These are phyloP conservation scores for Spodoptera exigua DNA, from an alignment of 2,888 invertebrate species.

Conservation along the genomic window DNA sequence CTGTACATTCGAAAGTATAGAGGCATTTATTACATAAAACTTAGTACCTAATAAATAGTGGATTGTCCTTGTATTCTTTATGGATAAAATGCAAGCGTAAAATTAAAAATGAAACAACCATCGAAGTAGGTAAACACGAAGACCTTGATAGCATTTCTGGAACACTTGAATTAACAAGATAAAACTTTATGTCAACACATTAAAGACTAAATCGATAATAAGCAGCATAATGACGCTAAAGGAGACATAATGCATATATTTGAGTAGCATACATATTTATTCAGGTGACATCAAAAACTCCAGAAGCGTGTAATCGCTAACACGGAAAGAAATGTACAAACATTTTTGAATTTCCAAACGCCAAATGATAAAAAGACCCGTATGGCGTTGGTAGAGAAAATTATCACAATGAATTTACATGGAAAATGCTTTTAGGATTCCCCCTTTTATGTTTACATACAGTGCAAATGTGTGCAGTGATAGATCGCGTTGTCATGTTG, in stretches of 20 bases:
- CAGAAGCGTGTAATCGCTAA: conserved; percentile 16
- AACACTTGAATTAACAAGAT: conserved; percentile 37
- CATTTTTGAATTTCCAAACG: conserved; percentile 20
- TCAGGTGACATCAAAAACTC: conserved; percentile 10
- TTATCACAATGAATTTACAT: conserved; percentile 1
- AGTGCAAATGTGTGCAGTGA: conserved; percentile 17
- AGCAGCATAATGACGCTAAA: conserved; percentile 3
- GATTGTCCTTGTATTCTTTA: too few species aligned
- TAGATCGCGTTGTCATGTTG: conserved; percentile 24
- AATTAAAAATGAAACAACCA: conserved; percentile 9
- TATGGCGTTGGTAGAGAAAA: conserved; percentile 15
- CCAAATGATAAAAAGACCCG: conserved; percentile 3
- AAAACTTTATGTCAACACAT: conserved; percentile 25
- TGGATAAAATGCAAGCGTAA: too few species aligned
- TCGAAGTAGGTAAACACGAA: conserved; percentile 14
- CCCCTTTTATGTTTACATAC: conserved; percentile 18
- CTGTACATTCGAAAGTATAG: too few species aligned
- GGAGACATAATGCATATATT: neutral
- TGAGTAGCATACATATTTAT: conserved; percentile 1
- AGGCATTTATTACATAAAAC: too few species aligned
- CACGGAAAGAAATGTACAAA: neutral
- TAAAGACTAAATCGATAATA: neutral
- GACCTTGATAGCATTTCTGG: conserved; percentile 29
- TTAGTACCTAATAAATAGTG: too few species aligned
- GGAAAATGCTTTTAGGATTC: conserved; percentile 14